Evolutionary conservation across 2,797 vertebrate genomes (phyloP).

Genomic region (Scolopax rusticola): DNA sequence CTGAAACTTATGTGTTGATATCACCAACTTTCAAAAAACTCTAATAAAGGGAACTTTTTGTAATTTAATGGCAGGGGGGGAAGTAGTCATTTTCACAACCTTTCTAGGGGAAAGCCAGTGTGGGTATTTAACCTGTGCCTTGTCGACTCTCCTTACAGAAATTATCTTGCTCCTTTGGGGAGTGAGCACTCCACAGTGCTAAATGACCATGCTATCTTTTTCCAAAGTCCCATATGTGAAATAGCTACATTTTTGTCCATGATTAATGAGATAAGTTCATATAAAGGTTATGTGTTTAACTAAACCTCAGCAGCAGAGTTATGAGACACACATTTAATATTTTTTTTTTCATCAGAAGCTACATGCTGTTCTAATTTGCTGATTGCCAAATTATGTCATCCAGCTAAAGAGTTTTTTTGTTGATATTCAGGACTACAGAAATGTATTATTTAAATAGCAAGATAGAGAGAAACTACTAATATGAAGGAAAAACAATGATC

Average conservation of each 20-base stretch:
- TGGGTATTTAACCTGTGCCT: slow-evolving; percentile 79
- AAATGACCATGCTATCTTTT: slow-evolving; percentile 81
- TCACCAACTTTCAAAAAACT: slow-evolving; percentile 52
- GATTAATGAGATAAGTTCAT: slow-evolving; percentile 86
- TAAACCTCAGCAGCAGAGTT: slow-evolving; percentile 59
- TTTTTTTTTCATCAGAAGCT: slow-evolving; percentile 61
- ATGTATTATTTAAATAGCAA: slow-evolving; percentile 32
- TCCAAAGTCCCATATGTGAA: slow-evolving; percentile 71
- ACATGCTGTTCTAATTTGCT: slow-evolving; percentile 57
- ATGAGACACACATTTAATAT: slow-evolving; percentile 36
- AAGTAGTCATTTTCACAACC: slow-evolving; percentile 79
- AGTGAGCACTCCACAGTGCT: slow-evolving; percentile 62
- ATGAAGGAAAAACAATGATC: background rate
- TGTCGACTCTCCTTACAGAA: slow-evolving; percentile 75
- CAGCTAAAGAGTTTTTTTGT: background rate
- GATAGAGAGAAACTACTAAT: background rate
- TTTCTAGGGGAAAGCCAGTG: slow-evolving; percentile 80
- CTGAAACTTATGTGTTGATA: background rate
- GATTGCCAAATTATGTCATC: slow-evolving; percentile 48
- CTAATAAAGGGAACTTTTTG: slow-evolving; percentile 52
- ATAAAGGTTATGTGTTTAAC: slow-evolving; percentile 81
- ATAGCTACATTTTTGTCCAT: slow-evolving; percentile 64
- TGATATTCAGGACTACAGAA: background rate
- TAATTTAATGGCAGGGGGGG: background rate
- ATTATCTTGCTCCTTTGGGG: slow-evolving; percentile 77